These are phyloP conservation scores for Watersipora subatra DNA, from an alignment of 1,140 invertebrate genomes.

Conservation along the genomic window DNA sequence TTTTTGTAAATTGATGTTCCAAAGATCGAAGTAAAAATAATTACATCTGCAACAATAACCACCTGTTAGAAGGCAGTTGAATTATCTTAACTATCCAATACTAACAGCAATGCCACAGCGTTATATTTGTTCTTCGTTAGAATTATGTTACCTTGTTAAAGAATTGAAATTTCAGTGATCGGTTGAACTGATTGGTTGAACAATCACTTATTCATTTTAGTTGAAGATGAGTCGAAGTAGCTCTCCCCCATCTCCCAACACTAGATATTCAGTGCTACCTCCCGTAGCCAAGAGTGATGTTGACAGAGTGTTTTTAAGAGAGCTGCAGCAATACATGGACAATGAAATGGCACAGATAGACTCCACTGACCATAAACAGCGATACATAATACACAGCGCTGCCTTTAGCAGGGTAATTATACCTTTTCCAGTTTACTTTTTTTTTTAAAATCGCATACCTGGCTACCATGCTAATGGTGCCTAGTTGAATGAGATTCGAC, in stretches of 20 bases:
- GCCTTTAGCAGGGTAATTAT: slow-evolving; percentile 31
- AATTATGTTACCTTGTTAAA: too few relatives aligned
- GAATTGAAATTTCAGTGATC: too few relatives aligned
- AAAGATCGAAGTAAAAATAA: too few relatives aligned
- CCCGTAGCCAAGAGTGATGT: slow-evolving; percentile 29
- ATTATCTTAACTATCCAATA: too few relatives aligned
- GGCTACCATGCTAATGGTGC: not conserved
- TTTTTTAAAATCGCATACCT: not conserved
- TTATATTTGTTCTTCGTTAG: too few relatives aligned
- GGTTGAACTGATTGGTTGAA: too few relatives aligned
- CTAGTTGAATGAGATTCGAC: not conserved
- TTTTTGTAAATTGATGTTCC: too few relatives aligned
- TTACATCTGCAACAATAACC: too few relatives aligned
- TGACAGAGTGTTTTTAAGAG: slow-evolving; percentile 26
- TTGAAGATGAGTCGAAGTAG: not conserved
- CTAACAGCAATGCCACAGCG: too few relatives aligned
- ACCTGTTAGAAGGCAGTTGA: too few relatives aligned
- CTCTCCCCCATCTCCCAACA: not conserved
- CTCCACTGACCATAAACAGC: slow-evolving; percentile 24
- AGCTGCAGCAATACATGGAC: slow-evolving; percentile 27
- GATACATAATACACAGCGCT: slow-evolving; percentile 30
- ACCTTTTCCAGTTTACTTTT: not conserved
- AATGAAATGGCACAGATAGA: slow-evolving; percentile 24
- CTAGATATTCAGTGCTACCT: slow-evolving; percentile 16
- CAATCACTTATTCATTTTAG: too few relatives aligned